phyloP scores from a whole-genome alignment of 2,113 vertebrate genomes.

The Ursus arctos region DNA sequence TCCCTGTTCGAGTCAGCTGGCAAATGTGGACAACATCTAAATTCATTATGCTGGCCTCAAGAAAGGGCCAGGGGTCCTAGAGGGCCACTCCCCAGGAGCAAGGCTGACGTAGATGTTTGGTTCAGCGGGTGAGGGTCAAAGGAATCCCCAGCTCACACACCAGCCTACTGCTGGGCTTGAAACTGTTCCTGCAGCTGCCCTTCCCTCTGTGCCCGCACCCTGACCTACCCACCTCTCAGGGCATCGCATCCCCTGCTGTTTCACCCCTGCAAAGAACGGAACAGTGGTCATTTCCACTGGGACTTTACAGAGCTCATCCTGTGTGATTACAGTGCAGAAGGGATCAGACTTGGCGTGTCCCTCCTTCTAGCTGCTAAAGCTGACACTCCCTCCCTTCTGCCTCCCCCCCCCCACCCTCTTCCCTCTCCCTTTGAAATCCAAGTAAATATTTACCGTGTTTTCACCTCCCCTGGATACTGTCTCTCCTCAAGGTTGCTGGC shows the following conservation, averaged over 20 bases:
- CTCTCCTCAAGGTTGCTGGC: slow-evolving; percentile 43
- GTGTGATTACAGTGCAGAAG: neutral
- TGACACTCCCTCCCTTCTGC: neutral
- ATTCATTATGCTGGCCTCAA: neutral
- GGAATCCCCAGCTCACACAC: neutral
- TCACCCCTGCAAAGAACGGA: neutral
- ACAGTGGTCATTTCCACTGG: neutral
- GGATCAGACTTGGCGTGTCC: neutral
- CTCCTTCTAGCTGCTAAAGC: neutral
- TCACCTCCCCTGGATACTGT: neutral
- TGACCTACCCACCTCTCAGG: neutral
- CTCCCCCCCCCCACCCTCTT: neutral
- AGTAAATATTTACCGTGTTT: slow-evolving; percentile 53
- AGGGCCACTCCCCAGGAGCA: rapidly evolving
- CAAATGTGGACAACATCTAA: neutral
- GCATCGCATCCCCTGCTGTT: neutral
- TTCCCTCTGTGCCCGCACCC: neutral
- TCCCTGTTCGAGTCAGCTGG: neutral
- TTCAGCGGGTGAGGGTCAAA: neutral
- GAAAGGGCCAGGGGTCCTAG: neutral
- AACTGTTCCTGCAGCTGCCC: neutral
- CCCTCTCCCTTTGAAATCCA: slow-evolving; percentile 24
- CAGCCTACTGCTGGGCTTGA: neutral
- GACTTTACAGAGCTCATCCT: neutral
- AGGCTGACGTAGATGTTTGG: neutral